These are phyloP conservation scores for Dryobates pubescens DNA, from an alignment of 2,797 vertebrate genomes.

Conservation along the genomic window DNA sequence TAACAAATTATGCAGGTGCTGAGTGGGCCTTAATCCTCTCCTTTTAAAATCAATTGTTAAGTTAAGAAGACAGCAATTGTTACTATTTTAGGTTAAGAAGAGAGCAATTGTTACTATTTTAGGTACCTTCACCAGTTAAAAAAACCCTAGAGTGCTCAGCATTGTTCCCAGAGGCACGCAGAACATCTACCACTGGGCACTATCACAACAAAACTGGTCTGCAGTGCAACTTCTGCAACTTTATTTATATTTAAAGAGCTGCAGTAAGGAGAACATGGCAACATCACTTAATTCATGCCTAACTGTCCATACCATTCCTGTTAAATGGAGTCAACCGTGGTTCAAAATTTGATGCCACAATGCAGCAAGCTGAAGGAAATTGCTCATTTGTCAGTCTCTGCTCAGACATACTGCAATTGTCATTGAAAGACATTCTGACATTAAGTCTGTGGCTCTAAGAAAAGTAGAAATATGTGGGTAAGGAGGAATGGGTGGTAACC, in stretches of 20 bases:
- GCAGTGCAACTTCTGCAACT: neutral
- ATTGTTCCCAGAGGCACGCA: neutral
- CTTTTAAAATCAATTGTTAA: neutral
- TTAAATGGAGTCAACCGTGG: neutral
- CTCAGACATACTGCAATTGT: neutral
- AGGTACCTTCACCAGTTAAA: neutral
- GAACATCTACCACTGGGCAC: neutral
- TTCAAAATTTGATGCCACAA: neutral
- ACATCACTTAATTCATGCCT: neutral
- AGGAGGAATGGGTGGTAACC: neutral
- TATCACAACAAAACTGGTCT: neutral
- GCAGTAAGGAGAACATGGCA: neutral
- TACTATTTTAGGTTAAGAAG: neutral
- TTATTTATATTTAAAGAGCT: neutral
- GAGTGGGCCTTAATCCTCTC: neutral
- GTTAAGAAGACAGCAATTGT: neutral
- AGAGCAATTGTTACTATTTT: neutral
- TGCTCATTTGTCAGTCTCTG: neutral
- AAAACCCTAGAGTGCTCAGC: neutral
- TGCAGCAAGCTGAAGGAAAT: neutral
- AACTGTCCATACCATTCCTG: neutral
- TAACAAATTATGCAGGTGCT: neutral
- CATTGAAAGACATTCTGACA: neutral
- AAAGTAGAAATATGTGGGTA: neutral
- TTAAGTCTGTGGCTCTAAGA: neutral